Percentiles rank a stretch among this genome's conserved stretches.
Conservation (phyloP, 2,113 vertebrate species). For the Okapia johnstoni region DNA sequence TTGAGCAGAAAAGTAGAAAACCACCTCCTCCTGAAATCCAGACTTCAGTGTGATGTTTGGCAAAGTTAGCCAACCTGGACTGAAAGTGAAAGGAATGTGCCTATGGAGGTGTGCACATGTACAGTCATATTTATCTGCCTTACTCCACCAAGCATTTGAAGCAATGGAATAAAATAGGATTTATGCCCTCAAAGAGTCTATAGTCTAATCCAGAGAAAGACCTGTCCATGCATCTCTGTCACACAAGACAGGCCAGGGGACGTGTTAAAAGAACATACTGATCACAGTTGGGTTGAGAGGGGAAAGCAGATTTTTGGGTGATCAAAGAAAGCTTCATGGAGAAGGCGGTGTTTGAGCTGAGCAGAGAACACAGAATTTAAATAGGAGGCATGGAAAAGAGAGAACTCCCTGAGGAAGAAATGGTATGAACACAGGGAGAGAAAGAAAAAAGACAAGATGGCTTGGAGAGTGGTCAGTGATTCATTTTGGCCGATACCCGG, state of each 20-base stretch:
- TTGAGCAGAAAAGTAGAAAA: background rate
- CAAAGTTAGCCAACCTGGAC: background rate
- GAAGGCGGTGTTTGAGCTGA: background rate
- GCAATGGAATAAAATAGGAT: background rate
- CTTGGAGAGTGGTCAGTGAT: background rate
- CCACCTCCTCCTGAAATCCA: background rate
- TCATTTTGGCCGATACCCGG: rapidly evolving
- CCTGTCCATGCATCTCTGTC: background rate
- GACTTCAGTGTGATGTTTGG: background rate
- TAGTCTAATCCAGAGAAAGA: background rate
- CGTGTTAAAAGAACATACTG: too few relatives aligned
- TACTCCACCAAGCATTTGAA: background rate
- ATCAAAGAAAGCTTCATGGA: background rate
- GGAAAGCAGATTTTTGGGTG: background rate
- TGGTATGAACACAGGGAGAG: background rate
- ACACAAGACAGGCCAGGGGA: rapidly evolving
- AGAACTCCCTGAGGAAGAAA: background rate
- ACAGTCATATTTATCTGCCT: background rate
- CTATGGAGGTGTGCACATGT: too few relatives aligned
- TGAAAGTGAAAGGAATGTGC: background rate
- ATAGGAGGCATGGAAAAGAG: background rate
- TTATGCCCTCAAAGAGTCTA: background rate
- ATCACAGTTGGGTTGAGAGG: background rate
- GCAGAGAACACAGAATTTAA: background rate
- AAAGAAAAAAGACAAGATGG: background rate